Percentiles rank a stretch among this genome's conserved stretches.
Evolutionary conservation across 1,140 invertebrate species (phyloP).

Genomic region (Pentalonia nigronervosa): DNA sequence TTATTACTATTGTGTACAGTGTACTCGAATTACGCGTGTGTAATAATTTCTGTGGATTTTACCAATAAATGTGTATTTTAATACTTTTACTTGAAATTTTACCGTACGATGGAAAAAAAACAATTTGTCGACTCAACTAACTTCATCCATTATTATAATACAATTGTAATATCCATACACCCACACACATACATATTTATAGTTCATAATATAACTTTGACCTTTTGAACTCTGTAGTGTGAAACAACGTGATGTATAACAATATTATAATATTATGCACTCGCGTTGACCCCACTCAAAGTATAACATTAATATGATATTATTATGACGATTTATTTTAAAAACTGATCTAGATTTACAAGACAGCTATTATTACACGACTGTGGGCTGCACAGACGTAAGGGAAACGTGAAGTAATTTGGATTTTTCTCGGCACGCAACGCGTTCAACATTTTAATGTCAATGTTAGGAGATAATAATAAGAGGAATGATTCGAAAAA

Average conservation of each 20-base stretch:
- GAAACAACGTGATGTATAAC: neutral
- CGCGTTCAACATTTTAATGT: neutral
- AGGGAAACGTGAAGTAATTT: neutral
- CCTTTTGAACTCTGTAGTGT: neutral
- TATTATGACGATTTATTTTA: neutral
- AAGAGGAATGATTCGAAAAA: neutral
- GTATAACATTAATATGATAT: neutral
- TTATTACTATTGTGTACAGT: neutral
- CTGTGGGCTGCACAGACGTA: neutral
- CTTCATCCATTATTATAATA: neutral
- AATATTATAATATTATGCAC: neutral
- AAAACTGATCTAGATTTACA: neutral
- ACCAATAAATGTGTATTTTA: neutral
- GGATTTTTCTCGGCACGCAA: neutral
- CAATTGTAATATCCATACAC: neutral
- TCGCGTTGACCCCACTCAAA: neutral
- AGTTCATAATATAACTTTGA: neutral
- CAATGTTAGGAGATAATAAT: neutral
- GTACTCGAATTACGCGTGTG: neutral
- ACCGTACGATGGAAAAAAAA: neutral
- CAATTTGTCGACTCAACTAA: neutral
- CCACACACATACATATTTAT: neutral
- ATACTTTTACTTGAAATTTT: neutral
- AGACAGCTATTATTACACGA: neutral
- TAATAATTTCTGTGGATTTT: neutral